phyloP scores from a whole-genome alignment of 2,113 vertebrate genomes.

The Takifugu flavidus region DNA sequence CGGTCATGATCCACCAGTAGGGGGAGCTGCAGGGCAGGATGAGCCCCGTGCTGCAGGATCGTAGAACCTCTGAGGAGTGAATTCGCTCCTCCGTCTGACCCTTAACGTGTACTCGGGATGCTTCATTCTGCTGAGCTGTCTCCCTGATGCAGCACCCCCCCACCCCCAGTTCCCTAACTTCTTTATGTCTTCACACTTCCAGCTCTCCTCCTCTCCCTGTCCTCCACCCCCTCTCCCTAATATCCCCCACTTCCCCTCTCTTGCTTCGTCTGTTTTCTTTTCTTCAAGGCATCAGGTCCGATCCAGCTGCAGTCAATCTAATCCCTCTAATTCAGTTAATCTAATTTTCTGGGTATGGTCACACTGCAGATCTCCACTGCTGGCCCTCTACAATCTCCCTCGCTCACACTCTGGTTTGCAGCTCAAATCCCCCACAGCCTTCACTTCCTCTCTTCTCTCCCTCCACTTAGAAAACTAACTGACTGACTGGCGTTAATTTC shows the following conservation, averaged over 20 bases:
- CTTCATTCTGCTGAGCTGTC: conserved; percentile 72
- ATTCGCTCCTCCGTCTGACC: conserved; percentile 48
- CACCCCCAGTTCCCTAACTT: conserved; percentile 28
- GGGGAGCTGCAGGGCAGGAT: conserved; percentile 62
- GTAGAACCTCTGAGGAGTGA: conserved; percentile 37
- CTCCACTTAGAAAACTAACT: conserved; percentile 1
- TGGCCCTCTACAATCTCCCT: conserved; percentile 32
- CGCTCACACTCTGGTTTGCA: conserved; percentile 19
- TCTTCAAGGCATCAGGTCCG: conserved; percentile 51
- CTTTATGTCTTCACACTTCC: conserved; percentile 29
- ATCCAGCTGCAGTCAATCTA: conserved; percentile 59
- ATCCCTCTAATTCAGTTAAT: conserved; percentile 72
- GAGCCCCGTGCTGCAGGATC: conserved; percentile 4
- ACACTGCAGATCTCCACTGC: conserved; percentile 48
- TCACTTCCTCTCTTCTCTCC: conserved; percentile 19
- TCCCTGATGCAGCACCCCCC: conserved; percentile 16
- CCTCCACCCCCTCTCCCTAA: neutral
- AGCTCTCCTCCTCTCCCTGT: conserved; percentile 9
- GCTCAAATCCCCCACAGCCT: conserved; percentile 30
- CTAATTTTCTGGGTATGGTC: conserved; percentile 63
- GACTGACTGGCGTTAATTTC: conserved; percentile 25
- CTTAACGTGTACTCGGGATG: conserved; percentile 61
- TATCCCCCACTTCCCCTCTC: neutral
- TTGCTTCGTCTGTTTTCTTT: conserved; percentile 36
- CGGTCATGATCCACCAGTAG: conserved; percentile 37